Conservation (phyloP, 30 jellyfish, hydroid and myxozoan genomes). For the Turritopsis rubra region DNA sequence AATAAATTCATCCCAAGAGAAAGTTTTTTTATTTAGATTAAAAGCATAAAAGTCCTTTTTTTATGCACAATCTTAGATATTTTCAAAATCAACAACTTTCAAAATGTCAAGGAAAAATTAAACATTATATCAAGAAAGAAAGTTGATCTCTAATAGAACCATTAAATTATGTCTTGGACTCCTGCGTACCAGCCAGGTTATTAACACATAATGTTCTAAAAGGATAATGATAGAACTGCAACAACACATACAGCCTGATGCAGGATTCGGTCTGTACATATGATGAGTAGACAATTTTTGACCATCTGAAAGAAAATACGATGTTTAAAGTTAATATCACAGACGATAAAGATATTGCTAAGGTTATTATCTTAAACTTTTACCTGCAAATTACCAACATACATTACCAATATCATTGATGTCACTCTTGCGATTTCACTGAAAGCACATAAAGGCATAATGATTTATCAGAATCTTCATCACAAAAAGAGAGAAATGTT, state of each 20-base stretch:
- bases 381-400: constrained; percentile 25
- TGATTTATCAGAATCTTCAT: too few relatives aligned
- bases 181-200: neutral
- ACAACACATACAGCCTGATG: constrained; percentile 65
- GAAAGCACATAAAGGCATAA: neutral
- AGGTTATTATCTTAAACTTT: neutral
- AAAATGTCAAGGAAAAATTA: too few relatives aligned
- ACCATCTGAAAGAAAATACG: constrained; percentile 47
- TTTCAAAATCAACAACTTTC: neutral
- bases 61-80: too few relatives aligned
- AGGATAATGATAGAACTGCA: neutral
- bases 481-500: too few relatives aligned
- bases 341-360: neutral
- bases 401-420: constrained; percentile 8
- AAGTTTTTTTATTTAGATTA: neutral
- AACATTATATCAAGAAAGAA: too few relatives aligned
- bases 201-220: too few relatives aligned
- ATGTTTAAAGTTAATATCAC: neutral
- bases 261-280: constrained; percentile 78
- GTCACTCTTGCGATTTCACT: constrained; percentile 38
- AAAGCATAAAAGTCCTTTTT: too few relatives aligned
- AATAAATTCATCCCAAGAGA: neutral
- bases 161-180: too few relatives aligned
- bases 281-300: constrained; percentile 76
- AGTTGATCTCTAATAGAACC: too few relatives aligned